Evolutionary conservation across 2,113 vertebrate genomes (phyloP), one percentile per base, ranked within the genome.

Genomic region (Hippocampus comes): DNA sequence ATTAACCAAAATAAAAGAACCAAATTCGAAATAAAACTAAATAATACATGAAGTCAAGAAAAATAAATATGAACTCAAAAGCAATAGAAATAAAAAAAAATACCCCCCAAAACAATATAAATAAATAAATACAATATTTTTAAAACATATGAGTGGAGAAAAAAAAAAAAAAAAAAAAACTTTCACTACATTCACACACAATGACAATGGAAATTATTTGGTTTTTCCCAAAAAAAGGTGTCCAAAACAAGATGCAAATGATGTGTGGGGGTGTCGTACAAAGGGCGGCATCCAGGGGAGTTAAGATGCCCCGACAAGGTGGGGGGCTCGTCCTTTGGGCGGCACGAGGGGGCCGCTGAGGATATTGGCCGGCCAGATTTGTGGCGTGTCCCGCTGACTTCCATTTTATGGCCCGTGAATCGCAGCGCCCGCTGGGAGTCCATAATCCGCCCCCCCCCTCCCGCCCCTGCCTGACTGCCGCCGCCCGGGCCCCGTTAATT

Each of bases 321-420:
- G 71, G 73, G 73, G 63, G 65, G 53, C 21, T 7, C 3, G 53
- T 57, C 56, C 56, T 57, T 9, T 12, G 25, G 12, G 23, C 25
- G 25, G 56, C 56, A 12, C 11, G 25, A 15, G 25, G 23, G 75
- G 83, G 81, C 82, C 79, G 81, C 74, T 81, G 11, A 61, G 78
- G 77, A 80, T 86, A 89, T 90, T 89, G 85, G 85, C 79, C 65
- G 72, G 75, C 79, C 84, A 88, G 87, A 89, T 92, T 82, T 87
- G 82, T 83, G 75, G 81, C 79, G 74, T 84, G 87, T 91, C 92
- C 91, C 87, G 91, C 92, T 92, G 91, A 90, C 89, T 92, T 88
- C 85, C 86, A 91, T 93, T 91, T 93, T 85, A 87, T 88, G 80
- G 82, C 63, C 78, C 43, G 83, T 92, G 91, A 93, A 93, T 93